Evolutionary conservation across 1,140 invertebrate species (phyloP).

Genomic region (Drosophila persimilis): DNA sequence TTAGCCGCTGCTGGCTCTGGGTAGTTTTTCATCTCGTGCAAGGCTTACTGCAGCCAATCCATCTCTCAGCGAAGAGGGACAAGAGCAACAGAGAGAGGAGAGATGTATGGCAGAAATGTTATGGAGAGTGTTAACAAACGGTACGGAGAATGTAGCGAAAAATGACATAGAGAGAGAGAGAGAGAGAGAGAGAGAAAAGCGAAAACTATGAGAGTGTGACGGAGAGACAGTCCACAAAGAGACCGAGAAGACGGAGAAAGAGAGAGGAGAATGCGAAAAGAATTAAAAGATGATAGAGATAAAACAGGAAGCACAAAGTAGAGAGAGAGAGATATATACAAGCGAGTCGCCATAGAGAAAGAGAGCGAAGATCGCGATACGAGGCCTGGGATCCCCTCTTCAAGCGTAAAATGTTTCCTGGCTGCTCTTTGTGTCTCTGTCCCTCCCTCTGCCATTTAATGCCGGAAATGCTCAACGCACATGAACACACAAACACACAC

Average conservation of each 20-base stretch:
- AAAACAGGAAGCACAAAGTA: too few species aligned
- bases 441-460: constrained; percentile 32
- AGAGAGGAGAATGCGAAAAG: too few species aligned
- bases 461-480: constrained; percentile 27
- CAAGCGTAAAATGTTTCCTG: constrained; percentile 12
- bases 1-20: constrained; percentile 30
- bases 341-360: neutral
- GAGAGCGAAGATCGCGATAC: constrained; percentile 2
- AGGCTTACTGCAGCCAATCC: constrained; percentile 69
- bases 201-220: too few species aligned
- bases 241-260: too few species aligned
- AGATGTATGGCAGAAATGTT: neutral
- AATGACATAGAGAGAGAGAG: neutral
- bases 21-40: constrained; percentile 61
- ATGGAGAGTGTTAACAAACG: too few species aligned
- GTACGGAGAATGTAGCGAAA: too few species aligned
- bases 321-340: too few species aligned
- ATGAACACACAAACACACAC: neutral
- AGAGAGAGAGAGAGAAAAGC: neutral
- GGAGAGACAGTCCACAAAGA: too few species aligned
- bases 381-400: neutral
- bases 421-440: constrained; percentile 14
- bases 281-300: too few species aligned
- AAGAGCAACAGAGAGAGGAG: neutral
- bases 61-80: constrained; percentile 32